Evolutionary conservation across 2,113 vertebrate species (phyloP), one percentile per base, ranked within the genome.

Genomic region (Muntiacus reevesi): DNA sequence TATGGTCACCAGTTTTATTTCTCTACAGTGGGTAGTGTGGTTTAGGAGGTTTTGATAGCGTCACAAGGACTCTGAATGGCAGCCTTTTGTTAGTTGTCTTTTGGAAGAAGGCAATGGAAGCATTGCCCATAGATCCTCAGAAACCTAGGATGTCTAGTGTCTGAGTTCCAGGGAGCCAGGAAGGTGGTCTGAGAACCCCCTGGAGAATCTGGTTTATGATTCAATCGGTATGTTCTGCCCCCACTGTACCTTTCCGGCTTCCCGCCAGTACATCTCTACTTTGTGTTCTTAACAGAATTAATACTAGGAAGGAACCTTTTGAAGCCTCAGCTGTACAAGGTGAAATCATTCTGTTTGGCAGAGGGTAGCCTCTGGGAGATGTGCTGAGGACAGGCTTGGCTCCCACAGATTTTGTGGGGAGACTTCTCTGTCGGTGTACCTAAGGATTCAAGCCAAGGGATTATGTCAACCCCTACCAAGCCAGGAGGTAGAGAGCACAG

Each of bases 271-370:
- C 23, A 40, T 40, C 16, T 28, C 27, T 16, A 30, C 36, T 79
- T 86, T 13, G 10, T 64, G 6, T 94, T 50, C 36, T 52, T 79
- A 74, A 43, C 13, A 5, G 12, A 71, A 62, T 89, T 86, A 67
- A 76, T 92, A 92, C 36, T 52, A 33, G 25, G 28, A 74, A 30
- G 55, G 33, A 36, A 67, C 3, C 6, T 47, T 60, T 84, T 13
- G 71, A 86, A 45, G 19, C 85, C 43, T 43, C 15, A 33, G 36
- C 47, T 89, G 9, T 52, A 27, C 67, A 86, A 79, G 67, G 82
- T 91, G 90, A 97, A 92, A 25, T 97, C 74, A 92, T 92, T 93
- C 87, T 94, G 19, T 82, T 76, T 93, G 95, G 87, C 54, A 36
- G 54, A 67, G 25, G 43, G 27, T 28, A 62, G 52, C 43, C 55